A percentile compares a stretch with the other conserved stretches of the same genome.
These are phyloP conservation scores for Ditula angustiorana DNA, from an alignment of 2,888 invertebrate species.

Conservation along the genomic window DNA sequence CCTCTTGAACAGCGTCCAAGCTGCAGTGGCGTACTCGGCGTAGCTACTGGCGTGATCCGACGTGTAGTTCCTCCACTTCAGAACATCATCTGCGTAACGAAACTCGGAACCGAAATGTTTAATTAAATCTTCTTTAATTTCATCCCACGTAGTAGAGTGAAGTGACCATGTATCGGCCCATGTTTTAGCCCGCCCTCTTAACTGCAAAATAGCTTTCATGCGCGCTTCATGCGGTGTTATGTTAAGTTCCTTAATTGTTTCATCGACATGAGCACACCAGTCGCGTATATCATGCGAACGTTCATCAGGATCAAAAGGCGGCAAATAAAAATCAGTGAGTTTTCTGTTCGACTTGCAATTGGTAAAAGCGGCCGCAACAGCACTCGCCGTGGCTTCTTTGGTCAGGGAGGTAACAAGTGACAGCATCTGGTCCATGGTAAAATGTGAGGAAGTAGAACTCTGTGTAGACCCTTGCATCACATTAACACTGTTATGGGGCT, in stretches of 20 bases:
- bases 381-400: slow-evolving; percentile 1
- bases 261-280: slow-evolving; percentile 29
- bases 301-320: slow-evolving; percentile 23
- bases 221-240: slow-evolving; percentile 39
- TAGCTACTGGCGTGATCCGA: slow-evolving; percentile 40
- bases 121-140: slow-evolving; percentile 39
- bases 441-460: not conserved
- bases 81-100: slow-evolving; percentile 40
- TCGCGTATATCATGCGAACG: slow-evolving; percentile 32
- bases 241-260: slow-evolving; percentile 17
- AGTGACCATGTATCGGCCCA: slow-evolving; percentile 44
- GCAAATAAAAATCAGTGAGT: slow-evolving; percentile 30
- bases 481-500: not conserved
- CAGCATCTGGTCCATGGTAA: slow-evolving; percentile 10
- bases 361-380: slow-evolving; percentile 3
- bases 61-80: slow-evolving; percentile 37
- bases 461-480: too few species aligned
- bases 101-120: slow-evolving; percentile 40
- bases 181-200: slow-evolving; percentile 42
- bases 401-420: slow-evolving; percentile 4
- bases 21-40: slow-evolving; percentile 40
- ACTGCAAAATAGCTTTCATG: slow-evolving; percentile 42
- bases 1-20: slow-evolving; percentile 40
- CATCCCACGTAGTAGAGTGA: slow-evolving; percentile 40
- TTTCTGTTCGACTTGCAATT: too few species aligned